A percentile compares a stretch with the other conserved stretches of the same genome.
These are phyloP conservation scores for Pachypanchax playfairii DNA, from an alignment of 2,113 vertebrate genomes.

Conservation along the genomic window DNA sequence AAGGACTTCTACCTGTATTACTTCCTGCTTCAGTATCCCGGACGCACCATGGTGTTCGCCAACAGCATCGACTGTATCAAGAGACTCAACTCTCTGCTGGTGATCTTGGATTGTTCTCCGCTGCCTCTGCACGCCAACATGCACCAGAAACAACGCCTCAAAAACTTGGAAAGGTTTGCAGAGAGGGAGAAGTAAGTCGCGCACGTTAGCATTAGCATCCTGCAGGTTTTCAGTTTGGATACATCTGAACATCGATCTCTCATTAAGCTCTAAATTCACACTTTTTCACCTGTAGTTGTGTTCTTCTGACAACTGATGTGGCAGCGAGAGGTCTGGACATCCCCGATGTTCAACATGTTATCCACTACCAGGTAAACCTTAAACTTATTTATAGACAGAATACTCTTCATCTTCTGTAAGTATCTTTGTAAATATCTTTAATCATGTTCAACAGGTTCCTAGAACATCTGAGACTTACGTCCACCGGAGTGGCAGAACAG, in stretches of 20 bases:
- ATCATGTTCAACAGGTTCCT: conserved; percentile 84
- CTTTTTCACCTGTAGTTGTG: conserved; percentile 79
- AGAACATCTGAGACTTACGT: conserved; percentile 93
- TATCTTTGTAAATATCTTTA: neutral
- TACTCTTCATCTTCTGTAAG: neutral
- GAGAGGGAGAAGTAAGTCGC: conserved; percentile 85
- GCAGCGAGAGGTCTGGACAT: conserved; percentile 96
- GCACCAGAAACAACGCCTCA: conserved; percentile 97
- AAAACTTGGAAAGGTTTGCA: conserved; percentile 95
- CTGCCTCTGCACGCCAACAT: conserved; percentile 95
- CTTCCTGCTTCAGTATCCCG: conserved; percentile 91
- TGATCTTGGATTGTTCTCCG: conserved; percentile 86
- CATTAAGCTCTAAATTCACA: too few species aligned
- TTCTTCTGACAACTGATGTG: conserved; percentile 95
- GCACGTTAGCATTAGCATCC: too few species aligned
- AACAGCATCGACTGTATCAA: conserved; percentile 98
- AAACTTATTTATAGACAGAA: neutral
- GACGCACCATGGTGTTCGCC: conserved; percentile 96
- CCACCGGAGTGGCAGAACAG: conserved; percentile 94
- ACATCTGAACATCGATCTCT: too few species aligned
- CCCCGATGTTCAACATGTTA: conserved; percentile 93
- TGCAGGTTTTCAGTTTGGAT: too few species aligned
- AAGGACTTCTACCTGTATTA: conserved; percentile 97
- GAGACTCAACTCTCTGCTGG: conserved; percentile 88
- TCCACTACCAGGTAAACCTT: conserved; percentile 92